Percentiles rank a stretch among this genome's conserved stretches.
These are phyloP conservation scores for Dorcus hopei DNA, from an alignment of 2,888 invertebrate genomes.

Conservation along the genomic window DNA sequence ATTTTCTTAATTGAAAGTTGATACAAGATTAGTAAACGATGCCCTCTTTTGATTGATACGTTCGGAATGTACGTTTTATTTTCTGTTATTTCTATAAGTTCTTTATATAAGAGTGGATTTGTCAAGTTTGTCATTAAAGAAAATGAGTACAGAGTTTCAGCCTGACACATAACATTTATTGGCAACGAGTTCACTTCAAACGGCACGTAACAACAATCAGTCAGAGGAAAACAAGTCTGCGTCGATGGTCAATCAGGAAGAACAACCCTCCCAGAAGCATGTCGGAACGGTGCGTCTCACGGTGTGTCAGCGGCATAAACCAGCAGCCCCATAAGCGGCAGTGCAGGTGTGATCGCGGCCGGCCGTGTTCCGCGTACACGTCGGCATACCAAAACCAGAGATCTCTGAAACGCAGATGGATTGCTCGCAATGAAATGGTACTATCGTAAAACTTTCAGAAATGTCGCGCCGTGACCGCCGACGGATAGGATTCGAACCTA, in stretches of 20 bases:
- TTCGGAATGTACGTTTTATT: no score
- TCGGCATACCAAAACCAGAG: slow-evolving; percentile 15
- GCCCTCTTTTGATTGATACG: no score
- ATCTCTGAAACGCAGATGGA: slow-evolving; percentile 11
- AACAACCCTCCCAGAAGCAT: slow-evolving; percentile 31
- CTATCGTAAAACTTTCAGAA: slow-evolving; percentile 8
- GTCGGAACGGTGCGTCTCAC: slow-evolving; percentile 21
- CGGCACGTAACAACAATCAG: slow-evolving; percentile 21
- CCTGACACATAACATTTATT: no score
- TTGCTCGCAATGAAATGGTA: slow-evolving; percentile 17
- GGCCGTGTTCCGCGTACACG: slow-evolving; percentile 13
- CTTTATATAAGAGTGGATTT: no score
- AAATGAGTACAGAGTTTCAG: no score
- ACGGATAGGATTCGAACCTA: slow-evolving; percentile 12
- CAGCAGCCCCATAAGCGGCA: slow-evolving; percentile 26
- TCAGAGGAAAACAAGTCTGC: slow-evolving; percentile 14
- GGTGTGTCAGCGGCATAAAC: slow-evolving; percentile 30
- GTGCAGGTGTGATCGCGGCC: slow-evolving; percentile 23
- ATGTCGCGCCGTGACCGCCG: slow-evolving; percentile 6
- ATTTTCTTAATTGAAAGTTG: no score
- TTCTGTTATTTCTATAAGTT: no score
- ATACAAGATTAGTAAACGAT: no score
- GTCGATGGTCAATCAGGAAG: slow-evolving; percentile 30
- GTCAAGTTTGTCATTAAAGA: no score
- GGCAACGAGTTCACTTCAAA: slow-evolving; percentile 13